A percentile compares a stretch with the other conserved stretches of the same genome.
phyloP scores from a whole-genome alignment of 2,797 vertebrate species.

The Saxicola maurus region DNA sequence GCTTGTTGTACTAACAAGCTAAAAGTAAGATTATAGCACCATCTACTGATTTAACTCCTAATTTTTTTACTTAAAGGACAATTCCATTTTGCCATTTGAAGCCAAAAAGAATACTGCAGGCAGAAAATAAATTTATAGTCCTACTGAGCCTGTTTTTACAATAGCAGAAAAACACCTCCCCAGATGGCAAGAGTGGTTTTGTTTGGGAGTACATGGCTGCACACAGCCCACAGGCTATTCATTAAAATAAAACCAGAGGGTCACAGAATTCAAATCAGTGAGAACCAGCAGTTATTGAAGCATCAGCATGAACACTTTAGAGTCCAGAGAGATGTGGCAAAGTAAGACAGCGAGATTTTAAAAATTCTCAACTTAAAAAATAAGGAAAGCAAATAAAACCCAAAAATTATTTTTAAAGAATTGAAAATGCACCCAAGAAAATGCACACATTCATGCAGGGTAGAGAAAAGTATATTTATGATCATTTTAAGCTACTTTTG shows the following conservation, averaged over 20 bases:
- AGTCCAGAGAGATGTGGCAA: not conserved
- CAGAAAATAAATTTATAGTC: not conserved
- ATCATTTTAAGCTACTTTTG: not conserved
- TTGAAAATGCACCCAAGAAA: rapidly evolving
- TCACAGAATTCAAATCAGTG: not conserved
- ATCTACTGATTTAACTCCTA: slow-evolving; percentile 66
- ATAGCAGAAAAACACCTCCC: not conserved
- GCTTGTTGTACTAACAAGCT: not conserved
- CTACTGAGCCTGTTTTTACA: not conserved
- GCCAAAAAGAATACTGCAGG: not conserved
- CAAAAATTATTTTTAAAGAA: not conserved
- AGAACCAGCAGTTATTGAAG: not conserved
- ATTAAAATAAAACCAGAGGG: not conserved
- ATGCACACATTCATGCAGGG: not conserved
- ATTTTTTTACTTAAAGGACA: not conserved
- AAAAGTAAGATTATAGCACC: slow-evolving; percentile 72
- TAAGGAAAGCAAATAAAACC: not conserved
- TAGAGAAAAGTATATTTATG: not conserved
- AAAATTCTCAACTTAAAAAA: not conserved
- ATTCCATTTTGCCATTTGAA: not conserved
- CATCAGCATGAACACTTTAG: not conserved
- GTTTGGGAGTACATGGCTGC: not conserved
- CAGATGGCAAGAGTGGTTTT: not conserved
- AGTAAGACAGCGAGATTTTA: not conserved
- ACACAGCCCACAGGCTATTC: not conserved